Conservation (phyloP, 2,888 invertebrate species). For the Apodemia mormo region DNA sequence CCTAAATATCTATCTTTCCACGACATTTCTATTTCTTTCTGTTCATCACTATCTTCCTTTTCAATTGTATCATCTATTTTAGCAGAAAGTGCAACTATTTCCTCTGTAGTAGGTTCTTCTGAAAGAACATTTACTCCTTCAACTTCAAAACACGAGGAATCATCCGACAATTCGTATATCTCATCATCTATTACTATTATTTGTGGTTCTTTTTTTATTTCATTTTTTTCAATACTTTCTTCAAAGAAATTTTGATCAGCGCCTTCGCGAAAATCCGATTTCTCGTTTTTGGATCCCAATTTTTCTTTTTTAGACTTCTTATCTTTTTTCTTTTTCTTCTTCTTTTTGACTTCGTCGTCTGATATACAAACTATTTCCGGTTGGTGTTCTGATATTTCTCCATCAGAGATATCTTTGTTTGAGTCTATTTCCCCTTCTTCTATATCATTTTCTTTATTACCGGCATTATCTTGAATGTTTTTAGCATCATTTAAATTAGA, state of each 20-base stretch:
- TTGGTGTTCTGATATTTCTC: slow-evolving; percentile 56
- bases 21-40: slow-evolving; percentile 56
- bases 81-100: slow-evolving; percentile 72
- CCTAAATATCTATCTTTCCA: slow-evolving; percentile 83
- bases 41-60: slow-evolving; percentile 55
- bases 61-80: slow-evolving; percentile 71
- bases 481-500: slow-evolving; percentile 1
- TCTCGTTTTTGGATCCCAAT: slow-evolving; percentile 52
- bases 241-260: slow-evolving; percentile 62
- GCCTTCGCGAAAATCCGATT: slow-evolving; percentile 66
- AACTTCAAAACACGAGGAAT: slow-evolving; percentile 63
- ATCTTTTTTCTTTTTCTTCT: slow-evolving; percentile 55
- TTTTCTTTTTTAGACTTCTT: slow-evolving; percentile 70
- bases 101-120: slow-evolving; percentile 69
- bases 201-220: slow-evolving; percentile 20
- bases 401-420: slow-evolving; percentile 56
- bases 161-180: slow-evolving; percentile 66
- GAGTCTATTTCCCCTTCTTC: slow-evolving; percentile 35
- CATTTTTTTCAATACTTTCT: slow-evolving; percentile 34
- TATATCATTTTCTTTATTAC: slow-evolving; percentile 9
- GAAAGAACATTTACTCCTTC: slow-evolving; percentile 61
- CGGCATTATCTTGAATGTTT: background rate
- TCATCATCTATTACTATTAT: slow-evolving; percentile 41
- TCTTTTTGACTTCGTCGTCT: slow-evolving; percentile 57
- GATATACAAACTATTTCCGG: slow-evolving; percentile 80